Percentiles rank a stretch among this genome's conserved stretches.
Evolutionary conservation across 2,113 vertebrate species (phyloP).

Genomic region (Poeciliopsis occidentalis): DNA sequence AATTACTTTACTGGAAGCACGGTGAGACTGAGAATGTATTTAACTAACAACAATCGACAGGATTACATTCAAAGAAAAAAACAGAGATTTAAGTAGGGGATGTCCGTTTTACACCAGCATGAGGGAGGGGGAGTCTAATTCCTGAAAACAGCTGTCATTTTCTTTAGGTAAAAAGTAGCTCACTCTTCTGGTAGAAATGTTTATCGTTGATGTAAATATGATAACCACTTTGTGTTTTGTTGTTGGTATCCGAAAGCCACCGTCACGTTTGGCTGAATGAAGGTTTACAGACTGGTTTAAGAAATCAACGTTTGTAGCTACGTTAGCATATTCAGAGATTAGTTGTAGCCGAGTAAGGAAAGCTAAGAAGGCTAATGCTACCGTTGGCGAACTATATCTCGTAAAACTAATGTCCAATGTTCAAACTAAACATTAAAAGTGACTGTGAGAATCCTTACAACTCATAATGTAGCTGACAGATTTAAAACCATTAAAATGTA

Average conservation of each 20-base stretch:
- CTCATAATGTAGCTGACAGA: rapidly evolving
- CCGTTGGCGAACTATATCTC: constrained; percentile 32
- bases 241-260: background rate
- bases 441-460: rapidly evolving
- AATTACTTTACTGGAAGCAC: constrained; percentile 66
- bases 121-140: constrained; percentile 48
- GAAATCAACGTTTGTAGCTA: background rate
- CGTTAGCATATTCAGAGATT: constrained; percentile 45
- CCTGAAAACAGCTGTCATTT: constrained; percentile 66
- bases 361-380: constrained; percentile 64
- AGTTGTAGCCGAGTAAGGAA: constrained; percentile 42
- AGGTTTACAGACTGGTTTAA: background rate
- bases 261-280: rapidly evolving
- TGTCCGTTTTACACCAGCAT: constrained; percentile 42
- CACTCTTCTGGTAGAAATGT: background rate
- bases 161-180: constrained; percentile 25
- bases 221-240: rapidly evolving
- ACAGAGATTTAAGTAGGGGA: constrained; percentile 4
- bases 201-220: background rate
- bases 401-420: constrained; percentile 21
- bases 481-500: rapidly evolving
- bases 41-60: background rate
- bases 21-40: constrained; percentile 61
- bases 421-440: background rate
- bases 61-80: background rate